A percentile compares a stretch with the other conserved stretches of the same genome.
These are phyloP conservation scores for Bombus fervidus DNA, from an alignment of 1,140 invertebrate genomes.

Conservation along the genomic window DNA sequence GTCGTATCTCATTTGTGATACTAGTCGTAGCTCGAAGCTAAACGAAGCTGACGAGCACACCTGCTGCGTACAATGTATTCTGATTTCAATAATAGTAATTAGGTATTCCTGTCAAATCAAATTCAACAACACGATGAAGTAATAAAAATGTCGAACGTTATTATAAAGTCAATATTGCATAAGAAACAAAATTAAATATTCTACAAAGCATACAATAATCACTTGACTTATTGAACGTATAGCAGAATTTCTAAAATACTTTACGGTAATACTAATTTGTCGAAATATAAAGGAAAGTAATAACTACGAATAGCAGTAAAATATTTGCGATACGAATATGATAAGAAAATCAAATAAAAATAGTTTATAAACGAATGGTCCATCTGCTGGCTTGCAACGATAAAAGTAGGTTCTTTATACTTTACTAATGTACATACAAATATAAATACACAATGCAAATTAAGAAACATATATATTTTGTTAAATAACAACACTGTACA, in stretches of 20 bases:
- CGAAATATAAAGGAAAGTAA: background rate
- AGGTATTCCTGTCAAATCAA: slow-evolving; percentile 24
- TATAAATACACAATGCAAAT: no score
- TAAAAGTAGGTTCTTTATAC: no score
- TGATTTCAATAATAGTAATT: slow-evolving; percentile 43
- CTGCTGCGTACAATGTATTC: slow-evolving; percentile 31
- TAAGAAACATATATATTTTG: no score
- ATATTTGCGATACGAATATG: background rate
- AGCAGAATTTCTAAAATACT: background rate
- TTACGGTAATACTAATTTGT: background rate
- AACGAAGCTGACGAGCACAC: slow-evolving; percentile 38
- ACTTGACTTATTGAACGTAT: background rate
- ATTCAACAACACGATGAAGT: slow-evolving; percentile 18
- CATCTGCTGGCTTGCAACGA: no score
- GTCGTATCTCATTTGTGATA: slow-evolving; percentile 20
- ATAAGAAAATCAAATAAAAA: background rate
- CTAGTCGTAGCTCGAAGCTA: slow-evolving; percentile 41
- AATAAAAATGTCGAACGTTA: background rate
- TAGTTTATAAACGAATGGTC: no score
- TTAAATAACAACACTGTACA: no score
- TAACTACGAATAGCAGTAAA: background rate
- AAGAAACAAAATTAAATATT: background rate
- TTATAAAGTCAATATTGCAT: background rate
- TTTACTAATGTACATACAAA: no score
- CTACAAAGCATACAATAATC: background rate